Conservation (phyloP, 2,113 vertebrate genomes). For the Falco punctatus region DNA sequence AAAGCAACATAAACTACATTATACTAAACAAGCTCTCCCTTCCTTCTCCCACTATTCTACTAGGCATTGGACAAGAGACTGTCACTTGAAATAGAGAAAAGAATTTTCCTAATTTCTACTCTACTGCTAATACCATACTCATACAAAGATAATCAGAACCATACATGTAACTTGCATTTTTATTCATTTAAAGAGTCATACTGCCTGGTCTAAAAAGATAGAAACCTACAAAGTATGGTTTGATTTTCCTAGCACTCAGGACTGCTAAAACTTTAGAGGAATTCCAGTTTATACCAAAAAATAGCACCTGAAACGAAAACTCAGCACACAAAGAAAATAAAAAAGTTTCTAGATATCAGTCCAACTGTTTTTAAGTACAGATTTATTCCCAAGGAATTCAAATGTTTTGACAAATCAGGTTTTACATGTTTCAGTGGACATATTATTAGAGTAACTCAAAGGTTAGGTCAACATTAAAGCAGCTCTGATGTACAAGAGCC, state of each 20-base stretch:
- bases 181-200: neutral
- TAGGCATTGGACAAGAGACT: neutral
- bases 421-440: neutral
- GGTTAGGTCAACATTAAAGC: neutral
- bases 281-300: neutral
- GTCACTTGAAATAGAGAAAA: neutral
- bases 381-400: neutral
- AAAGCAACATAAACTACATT: neutral
- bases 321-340: neutral
- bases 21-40: neutral
- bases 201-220: neutral
- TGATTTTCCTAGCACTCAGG: neutral
- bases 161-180: neutral
- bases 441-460: neutral
- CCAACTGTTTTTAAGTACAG: neutral
- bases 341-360: neutral
- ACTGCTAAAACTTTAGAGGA: neutral
- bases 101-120: neutral
- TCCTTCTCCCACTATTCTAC: neutral
- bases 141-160: neutral
- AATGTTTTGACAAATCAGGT: neutral
- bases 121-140: neutral
- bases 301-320: neutral
- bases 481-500: neutral
- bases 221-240: neutral